A percentile compares a stretch with the other conserved stretches of the same genome.
Conservation (phyloP, 2,888 invertebrate genomes). For the Polylopha cassiicola region DNA sequence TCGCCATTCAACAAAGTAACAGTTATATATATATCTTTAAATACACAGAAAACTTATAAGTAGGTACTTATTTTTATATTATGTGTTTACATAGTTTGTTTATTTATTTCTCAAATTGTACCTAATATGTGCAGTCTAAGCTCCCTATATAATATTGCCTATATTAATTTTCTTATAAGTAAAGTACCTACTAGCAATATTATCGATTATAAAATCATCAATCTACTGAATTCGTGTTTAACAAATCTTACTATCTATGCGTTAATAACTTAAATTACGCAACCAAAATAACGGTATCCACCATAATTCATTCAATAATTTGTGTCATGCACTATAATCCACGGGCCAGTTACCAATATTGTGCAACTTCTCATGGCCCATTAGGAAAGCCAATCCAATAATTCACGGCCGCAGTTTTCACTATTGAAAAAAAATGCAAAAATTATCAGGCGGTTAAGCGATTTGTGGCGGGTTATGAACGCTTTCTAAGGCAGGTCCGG, state of each 20-base stretch:
- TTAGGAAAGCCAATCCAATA: slow-evolving; percentile 40
- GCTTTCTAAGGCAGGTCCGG: slow-evolving; percentile 51
- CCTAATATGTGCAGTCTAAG: too few relatives aligned
- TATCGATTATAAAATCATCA: too few relatives aligned
- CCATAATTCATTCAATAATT: slow-evolving; percentile 16
- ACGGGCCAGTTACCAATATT: slow-evolving; percentile 28
- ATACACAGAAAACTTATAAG: too few relatives aligned
- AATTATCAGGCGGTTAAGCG: slow-evolving; percentile 47
- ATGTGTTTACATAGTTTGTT: too few relatives aligned
- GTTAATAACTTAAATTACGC: slow-evolving; percentile 7
- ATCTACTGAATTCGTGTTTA: too few relatives aligned
- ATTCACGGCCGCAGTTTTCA: slow-evolving; percentile 62
- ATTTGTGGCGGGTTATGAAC: slow-evolving; percentile 52
- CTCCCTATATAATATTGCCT: too few relatives aligned
- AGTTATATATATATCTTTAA: too few relatives aligned
- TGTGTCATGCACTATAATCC: slow-evolving; percentile 18
- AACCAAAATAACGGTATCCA: slow-evolving; percentile 1
- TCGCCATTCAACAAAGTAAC: too few relatives aligned
- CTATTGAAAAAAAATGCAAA: slow-evolving; percentile 54
- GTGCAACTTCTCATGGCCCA: slow-evolving; percentile 46
- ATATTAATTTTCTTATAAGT: too few relatives aligned
- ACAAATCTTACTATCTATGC: not conserved
- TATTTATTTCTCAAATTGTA: too few relatives aligned
- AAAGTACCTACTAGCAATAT: too few relatives aligned
- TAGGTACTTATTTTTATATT: too few relatives aligned